phyloP scores from a whole-genome alignment of 2,888 invertebrate species.

The Drosophila atroscutellata region DNA sequence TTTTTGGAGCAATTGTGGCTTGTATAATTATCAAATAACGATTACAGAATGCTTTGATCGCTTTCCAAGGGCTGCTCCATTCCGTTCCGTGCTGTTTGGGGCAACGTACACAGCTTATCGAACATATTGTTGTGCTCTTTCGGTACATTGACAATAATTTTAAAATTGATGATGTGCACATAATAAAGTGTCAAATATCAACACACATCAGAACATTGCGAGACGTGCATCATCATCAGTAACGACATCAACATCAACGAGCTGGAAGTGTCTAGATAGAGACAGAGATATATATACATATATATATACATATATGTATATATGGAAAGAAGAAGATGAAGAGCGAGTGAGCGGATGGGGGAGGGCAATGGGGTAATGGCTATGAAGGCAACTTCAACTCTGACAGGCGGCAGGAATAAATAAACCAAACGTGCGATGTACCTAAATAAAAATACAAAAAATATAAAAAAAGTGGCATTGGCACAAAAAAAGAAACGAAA shows the following conservation, averaged over 20 bases:
- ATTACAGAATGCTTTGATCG: not conserved
- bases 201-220: conserved; percentile 66
- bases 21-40: conserved; percentile 1
- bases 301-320: too few species aligned
- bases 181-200: conserved; percentile 81
- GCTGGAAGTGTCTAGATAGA: conserved; percentile 1
- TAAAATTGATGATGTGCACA: conserved; percentile 82
- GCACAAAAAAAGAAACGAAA: conserved; percentile 28
- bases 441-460: conserved; percentile 33
- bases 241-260: conserved; percentile 41
- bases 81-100: not conserved
- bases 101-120: conserved; percentile 13
- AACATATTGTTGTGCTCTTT: conserved; percentile 41
- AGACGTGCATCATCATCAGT: conserved; percentile 61
- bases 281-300: too few species aligned
- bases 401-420: conserved; percentile 56
- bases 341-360: not conserved
- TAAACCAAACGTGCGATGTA: conserved; percentile 58
- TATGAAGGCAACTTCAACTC: conserved; percentile 52
- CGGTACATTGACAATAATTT: conserved; percentile 65
- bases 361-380: conserved; percentile 42
- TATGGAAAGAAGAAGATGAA: not conserved
- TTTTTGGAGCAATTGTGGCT: not conserved
- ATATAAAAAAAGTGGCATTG: conserved; percentile 22
- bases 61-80: not conserved